Evolutionary conservation across 1,140 invertebrate genomes (phyloP).

Genomic region (Euglossa dilemma): DNA sequence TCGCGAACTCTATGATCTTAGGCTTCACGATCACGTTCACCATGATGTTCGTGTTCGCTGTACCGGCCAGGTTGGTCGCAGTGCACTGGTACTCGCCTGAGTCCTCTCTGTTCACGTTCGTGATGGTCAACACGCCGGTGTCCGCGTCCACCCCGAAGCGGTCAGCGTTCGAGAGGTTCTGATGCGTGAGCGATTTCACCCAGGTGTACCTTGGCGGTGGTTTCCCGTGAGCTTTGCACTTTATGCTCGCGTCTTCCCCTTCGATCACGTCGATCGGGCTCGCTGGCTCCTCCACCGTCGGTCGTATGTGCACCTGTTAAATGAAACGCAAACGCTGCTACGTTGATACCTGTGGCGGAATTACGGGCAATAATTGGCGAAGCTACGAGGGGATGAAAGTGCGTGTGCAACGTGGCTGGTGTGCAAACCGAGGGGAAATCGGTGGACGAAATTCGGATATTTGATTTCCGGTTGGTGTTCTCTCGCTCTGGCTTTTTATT

Average conservation of each 20-base stretch:
- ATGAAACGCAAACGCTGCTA: constrained; percentile 25
- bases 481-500: not conserved
- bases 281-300: constrained; percentile 86
- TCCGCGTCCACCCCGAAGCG: constrained; percentile 89
- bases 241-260: constrained; percentile 88
- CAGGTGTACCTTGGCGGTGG: constrained; percentile 91
- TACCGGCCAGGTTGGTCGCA: constrained; percentile 91
- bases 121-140: constrained; percentile 88
- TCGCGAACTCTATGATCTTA: constrained; percentile 89
- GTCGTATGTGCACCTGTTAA: constrained; percentile 89
- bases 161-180: constrained; percentile 87
- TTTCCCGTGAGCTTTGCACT: constrained; percentile 91
- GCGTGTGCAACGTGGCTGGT: too few species aligned
- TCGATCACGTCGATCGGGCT: constrained; percentile 87
- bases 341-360: constrained; percentile 10
- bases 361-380: constrained; percentile 21
- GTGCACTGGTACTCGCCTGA: constrained; percentile 91
- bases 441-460: not conserved
- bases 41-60: constrained; percentile 84
- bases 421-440: not conserved
- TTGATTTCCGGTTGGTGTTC: not conserved
- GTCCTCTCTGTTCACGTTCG: constrained; percentile 89
- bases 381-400: too few species aligned
- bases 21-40: constrained; percentile 90
- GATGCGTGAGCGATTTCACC: constrained; percentile 87